Evolutionary conservation across 2,888 invertebrate genomes (phyloP).

Genomic region (Nomada flava): DNA sequence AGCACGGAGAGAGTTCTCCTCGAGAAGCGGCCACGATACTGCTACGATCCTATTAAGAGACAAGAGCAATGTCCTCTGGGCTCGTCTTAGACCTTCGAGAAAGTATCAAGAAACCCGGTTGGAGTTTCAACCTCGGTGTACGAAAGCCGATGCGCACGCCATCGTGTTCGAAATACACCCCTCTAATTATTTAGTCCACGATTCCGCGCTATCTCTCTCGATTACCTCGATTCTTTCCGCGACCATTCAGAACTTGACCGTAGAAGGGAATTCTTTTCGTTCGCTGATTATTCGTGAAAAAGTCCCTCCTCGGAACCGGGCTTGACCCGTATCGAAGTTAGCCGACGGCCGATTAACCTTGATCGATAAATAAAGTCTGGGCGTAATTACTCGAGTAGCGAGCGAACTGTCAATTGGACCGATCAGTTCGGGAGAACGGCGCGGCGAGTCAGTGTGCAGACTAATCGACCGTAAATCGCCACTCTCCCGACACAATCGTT

Average conservation of each 20-base stretch:
- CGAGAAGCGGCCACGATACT: conserved; percentile 55
- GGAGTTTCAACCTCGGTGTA: conserved; percentile 25
- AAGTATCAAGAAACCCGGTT: conserved; percentile 48
- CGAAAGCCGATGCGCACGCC: conserved; percentile 3
- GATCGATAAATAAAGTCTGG: conserved; percentile 39
- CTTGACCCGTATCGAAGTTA: conserved; percentile 2
- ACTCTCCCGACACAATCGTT: conserved; percentile 33
- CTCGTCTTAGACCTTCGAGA: conserved; percentile 52
- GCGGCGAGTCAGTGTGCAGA: conserved; percentile 18
- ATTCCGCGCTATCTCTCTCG: not conserved
- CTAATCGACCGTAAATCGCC: conserved; percentile 58
- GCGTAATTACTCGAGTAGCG: conserved; percentile 36
- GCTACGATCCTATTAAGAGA: conserved; percentile 77
- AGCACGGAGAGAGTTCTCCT: conserved; percentile 65
- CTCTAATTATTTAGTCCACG: not conserved
- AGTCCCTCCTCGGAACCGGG: not conserved
- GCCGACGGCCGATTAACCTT: conserved; percentile 34
- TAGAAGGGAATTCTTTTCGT: not conserved
- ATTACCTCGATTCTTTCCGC: not conserved
- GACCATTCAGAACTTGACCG: not conserved
- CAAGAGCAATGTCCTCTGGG: conserved; percentile 53
- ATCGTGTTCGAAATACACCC: too few species aligned
- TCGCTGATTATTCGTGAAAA: conserved; percentile 10
- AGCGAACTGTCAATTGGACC: conserved; percentile 38
- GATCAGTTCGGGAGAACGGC: conserved; percentile 17